Percentiles rank a stretch among this genome's conserved stretches.
Conservation (phyloP, 2,888 invertebrate genomes). For the Charanyca ferruginea region DNA sequence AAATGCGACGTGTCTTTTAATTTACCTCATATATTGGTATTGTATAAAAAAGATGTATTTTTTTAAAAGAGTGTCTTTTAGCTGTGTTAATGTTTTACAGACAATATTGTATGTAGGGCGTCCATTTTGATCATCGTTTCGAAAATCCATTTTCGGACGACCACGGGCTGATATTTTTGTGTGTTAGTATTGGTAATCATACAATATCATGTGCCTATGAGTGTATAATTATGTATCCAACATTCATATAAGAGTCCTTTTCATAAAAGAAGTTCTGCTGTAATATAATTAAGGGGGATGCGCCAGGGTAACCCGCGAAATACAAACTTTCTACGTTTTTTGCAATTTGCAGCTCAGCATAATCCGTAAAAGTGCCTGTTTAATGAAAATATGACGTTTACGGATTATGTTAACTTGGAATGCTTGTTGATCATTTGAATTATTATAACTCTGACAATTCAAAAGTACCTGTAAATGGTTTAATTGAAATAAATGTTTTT, state of each 20-base stretch:
- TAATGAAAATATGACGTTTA: too few relatives aligned
- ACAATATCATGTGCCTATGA: constrained; percentile 38
- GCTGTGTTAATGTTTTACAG: constrained; percentile 26
- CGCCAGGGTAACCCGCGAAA: too few relatives aligned
- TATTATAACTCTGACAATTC: too few relatives aligned
- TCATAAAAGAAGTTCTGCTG: constrained; percentile 5
- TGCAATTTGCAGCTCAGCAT: too few relatives aligned
- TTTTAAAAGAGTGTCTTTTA: constrained; percentile 41
- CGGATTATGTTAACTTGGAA: too few relatives aligned
- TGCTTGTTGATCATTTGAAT: too few relatives aligned
- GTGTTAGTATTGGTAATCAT: constrained; percentile 12
- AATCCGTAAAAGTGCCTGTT: too few relatives aligned
- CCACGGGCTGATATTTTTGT: not conserved
- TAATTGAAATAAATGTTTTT: too few relatives aligned
- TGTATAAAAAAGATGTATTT: constrained; percentile 30
- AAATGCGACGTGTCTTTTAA: constrained; percentile 14
- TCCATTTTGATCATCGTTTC: constrained; percentile 9
- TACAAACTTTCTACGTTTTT: too few relatives aligned
- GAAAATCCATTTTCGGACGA: constrained; percentile 7
- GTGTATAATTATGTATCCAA: constrained; percentile 1
- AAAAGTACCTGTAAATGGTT: too few relatives aligned
- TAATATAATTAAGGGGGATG: too few relatives aligned
- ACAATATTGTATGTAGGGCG: constrained; percentile 10
- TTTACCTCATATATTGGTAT: constrained; percentile 34
- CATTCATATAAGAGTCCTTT: constrained; percentile 1